Percentiles rank a stretch among this genome's conserved stretches.
These are phyloP conservation scores for Holothuria leucospilota DNA, from an alignment of 53 echinoderm and acorn worm species.

Conservation along the genomic window DNA sequence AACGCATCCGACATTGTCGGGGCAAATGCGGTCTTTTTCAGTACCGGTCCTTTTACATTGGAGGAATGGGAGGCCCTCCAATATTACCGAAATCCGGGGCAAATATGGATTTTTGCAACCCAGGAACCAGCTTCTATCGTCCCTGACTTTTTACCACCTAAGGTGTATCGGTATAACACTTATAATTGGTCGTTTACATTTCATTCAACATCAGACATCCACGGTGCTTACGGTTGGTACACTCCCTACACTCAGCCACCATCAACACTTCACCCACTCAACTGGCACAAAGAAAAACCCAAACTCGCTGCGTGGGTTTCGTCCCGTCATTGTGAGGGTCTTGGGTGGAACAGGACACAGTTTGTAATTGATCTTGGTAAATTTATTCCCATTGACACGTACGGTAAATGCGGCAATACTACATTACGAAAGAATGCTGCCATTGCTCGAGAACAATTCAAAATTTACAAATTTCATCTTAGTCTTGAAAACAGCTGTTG, in stretches of 20 bases:
- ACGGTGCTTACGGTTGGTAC: slow-evolving; percentile 37
- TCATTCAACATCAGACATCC: slow-evolving; percentile 25
- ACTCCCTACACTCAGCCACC: background rate
- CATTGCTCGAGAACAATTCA: background rate
- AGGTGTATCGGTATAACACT: slow-evolving; percentile 9
- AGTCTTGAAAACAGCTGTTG: slow-evolving; percentile 46
- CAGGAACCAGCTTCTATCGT: slow-evolving; percentile 20
- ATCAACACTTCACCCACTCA: background rate
- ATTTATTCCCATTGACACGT: slow-evolving; percentile 29
- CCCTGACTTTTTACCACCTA: slow-evolving; percentile 17
- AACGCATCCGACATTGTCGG: slow-evolving; percentile 16
- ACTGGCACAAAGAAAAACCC: slow-evolving; percentile 23
- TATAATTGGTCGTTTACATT: slow-evolving; percentile 44
- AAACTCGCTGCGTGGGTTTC: slow-evolving; percentile 29
- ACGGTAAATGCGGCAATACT: slow-evolving; percentile 23
- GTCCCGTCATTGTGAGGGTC: slow-evolving; percentile 15
- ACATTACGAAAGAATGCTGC: background rate
- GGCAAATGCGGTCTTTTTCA: slow-evolving; percentile 31
- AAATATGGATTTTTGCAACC: slow-evolving; percentile 28
- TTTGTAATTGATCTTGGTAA: slow-evolving; percentile 26
- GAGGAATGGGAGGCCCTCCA: slow-evolving; percentile 33
- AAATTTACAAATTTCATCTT: slow-evolving; percentile 32
- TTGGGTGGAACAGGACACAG: slow-evolving; percentile 27
- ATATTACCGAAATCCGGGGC: slow-evolving; percentile 1
- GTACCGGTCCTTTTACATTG: slow-evolving; percentile 9